Evolutionary conservation across 2,888 invertebrate genomes (phyloP).

Genomic region (Petrolisthes cinctipes): DNA sequence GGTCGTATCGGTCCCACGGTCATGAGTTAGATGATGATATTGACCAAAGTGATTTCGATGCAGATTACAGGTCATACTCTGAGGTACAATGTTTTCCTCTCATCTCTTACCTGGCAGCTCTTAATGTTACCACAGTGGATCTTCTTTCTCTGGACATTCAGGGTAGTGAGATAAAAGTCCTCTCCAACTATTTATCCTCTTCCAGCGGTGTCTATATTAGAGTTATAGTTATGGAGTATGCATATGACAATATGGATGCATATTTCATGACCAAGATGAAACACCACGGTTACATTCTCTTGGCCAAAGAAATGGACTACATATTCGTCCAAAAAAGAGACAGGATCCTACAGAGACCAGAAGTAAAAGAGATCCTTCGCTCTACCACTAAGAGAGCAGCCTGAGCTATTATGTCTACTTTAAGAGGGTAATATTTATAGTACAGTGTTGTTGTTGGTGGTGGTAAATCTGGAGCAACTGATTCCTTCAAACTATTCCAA

Average conservation of each 20-base stretch:
- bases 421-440: no score
- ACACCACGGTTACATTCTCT: slow-evolving; percentile 19
- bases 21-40: slow-evolving; percentile 21
- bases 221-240: slow-evolving; percentile 40
- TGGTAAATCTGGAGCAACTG: no score
- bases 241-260: not conserved
- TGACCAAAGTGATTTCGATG: not conserved
- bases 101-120: slow-evolving; percentile 31
- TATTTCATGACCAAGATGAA: slow-evolving; percentile 23
- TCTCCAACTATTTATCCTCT: slow-evolving; percentile 18
- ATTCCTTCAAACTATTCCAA: no score
- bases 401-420: no score
- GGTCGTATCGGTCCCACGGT: not conserved
- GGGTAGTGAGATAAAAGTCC: slow-evolving; percentile 32
- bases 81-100: slow-evolving; percentile 42
- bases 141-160: slow-evolving; percentile 48
- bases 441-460: no score
- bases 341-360: not conserved
- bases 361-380: not conserved
- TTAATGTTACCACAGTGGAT: slow-evolving; percentile 39
- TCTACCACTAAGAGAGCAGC: not conserved
- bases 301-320: slow-evolving; percentile 16
- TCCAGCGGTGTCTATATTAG: slow-evolving; percentile 23
- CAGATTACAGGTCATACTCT: slow-evolving; percentile 26
- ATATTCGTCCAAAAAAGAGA: slow-evolving; percentile 24